These are phyloP conservation scores for Tylochromis polylepis DNA, from an alignment of 2,113 vertebrate species.

Conservation along the genomic window DNA sequence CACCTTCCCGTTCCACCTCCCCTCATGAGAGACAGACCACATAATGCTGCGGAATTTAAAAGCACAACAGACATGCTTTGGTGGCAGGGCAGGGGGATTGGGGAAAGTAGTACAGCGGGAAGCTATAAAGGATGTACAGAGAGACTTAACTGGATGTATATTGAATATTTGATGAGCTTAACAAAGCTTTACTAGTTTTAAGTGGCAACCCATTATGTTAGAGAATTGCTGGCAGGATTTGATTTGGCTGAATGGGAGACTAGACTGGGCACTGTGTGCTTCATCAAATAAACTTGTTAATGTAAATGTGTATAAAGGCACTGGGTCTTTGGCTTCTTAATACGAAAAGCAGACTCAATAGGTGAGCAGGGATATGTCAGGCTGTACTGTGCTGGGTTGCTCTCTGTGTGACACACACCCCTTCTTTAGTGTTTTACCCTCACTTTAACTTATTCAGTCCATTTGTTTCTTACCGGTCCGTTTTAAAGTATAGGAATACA, in stretches of 20 bases:
- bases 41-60: background rate
- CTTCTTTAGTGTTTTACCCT: background rate
- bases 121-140: background rate
- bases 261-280: background rate
- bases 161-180: conserved; percentile 41
- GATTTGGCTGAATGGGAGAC: background rate
- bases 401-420: background rate
- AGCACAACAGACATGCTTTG: background rate
- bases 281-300: background rate
- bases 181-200: conserved; percentile 22
- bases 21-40: background rate
- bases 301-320: conserved; percentile 34
- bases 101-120: background rate
- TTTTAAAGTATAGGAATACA: conserved; percentile 14
- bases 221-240: background rate
- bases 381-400: background rate
- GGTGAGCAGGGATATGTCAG: background rate
- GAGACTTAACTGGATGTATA: background rate
- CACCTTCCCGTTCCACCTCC: background rate
- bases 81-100: background rate
- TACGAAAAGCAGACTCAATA: conserved; percentile 1
- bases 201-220: background rate
- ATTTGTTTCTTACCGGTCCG: background rate
- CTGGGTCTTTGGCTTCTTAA: background rate
- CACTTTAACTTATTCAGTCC: background rate